These are phyloP conservation scores for Microctenopoma steveboyesi DNA, from an alignment of 2,797 vertebrate genomes.

Conservation along the genomic window DNA sequence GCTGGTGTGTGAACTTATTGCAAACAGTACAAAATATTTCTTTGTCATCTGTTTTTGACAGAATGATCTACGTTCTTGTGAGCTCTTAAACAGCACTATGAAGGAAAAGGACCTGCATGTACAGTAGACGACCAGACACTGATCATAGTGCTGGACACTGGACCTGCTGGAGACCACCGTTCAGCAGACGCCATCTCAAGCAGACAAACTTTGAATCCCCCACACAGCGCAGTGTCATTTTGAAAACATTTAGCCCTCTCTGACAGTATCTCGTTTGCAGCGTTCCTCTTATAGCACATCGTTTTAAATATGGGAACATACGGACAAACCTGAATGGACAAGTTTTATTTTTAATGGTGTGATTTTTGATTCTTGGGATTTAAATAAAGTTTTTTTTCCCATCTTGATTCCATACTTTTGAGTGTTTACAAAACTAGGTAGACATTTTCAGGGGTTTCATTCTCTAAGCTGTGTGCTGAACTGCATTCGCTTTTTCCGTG, in stretches of 20 bases:
- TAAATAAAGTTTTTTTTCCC: constrained; percentile 48
- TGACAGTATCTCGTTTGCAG: constrained; percentile 54
- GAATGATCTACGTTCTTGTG: constrained; percentile 99
- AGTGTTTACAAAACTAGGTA: constrained; percentile 68
- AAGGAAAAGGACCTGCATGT: constrained; percentile 58
- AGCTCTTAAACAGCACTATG: constrained; percentile 88
- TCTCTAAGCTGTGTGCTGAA: constrained; percentile 49
- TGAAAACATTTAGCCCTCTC: constrained; percentile 65
- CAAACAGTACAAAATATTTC: background rate
- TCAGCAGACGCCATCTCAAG: constrained; percentile 70
- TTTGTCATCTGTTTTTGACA: constrained; percentile 57
- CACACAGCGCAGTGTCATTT: constrained; percentile 52
- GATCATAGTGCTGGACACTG: constrained; percentile 72
- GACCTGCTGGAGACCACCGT: constrained; percentile 69
- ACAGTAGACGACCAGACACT: constrained; percentile 67
- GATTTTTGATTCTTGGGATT: constrained; percentile 60
- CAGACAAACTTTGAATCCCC: constrained; percentile 62
- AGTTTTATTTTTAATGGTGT: constrained; percentile 41
- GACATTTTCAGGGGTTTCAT: constrained; percentile 48
- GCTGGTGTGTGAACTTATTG: no score
- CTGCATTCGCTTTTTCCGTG: constrained; percentile 37
- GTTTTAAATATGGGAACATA: constrained; percentile 47
- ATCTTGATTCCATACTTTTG: constrained; percentile 44
- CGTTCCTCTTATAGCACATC: constrained; percentile 53
- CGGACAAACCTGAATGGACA: constrained; percentile 54